A percentile compares a stretch with the other conserved stretches of the same genome.
These are phyloP conservation scores for Ctenochaetus hawaiiensis DNA, from an alignment of 2,797 vertebrate species.

Conservation along the genomic window DNA sequence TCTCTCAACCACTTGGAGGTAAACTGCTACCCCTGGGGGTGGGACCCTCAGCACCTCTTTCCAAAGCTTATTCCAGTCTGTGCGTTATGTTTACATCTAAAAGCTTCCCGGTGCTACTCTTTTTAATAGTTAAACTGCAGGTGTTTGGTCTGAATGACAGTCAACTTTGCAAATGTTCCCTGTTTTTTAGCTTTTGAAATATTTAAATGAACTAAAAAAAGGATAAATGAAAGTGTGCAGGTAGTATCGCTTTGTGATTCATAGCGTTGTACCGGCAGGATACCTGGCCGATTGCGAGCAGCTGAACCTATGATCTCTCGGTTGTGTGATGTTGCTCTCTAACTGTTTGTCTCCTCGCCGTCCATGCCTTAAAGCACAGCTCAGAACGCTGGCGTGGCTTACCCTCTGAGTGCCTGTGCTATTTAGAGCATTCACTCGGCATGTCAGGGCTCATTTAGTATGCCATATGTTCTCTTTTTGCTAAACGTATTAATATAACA, in stretches of 20 bases:
- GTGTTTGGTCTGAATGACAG: background rate
- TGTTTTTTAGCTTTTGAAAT: background rate
- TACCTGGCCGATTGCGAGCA: conserved; percentile 10
- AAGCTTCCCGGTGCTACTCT: background rate
- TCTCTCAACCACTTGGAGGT: background rate
- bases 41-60: background rate
- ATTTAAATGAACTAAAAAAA: background rate
- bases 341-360: conserved; percentile 33
- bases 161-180: background rate
- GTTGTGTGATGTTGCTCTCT: conserved; percentile 27
- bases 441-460: conserved; percentile 65
- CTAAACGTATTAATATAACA: conserved; percentile 65
- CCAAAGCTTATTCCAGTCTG: background rate
- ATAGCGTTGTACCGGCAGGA: background rate
- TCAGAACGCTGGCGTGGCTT: conserved; percentile 20
- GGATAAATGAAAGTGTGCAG: too few relatives aligned
- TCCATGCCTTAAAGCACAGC: conserved; percentile 38
- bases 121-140: background rate
- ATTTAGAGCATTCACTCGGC: conserved; percentile 63
- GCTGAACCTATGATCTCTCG: conserved; percentile 38
- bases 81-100: conserved; percentile 19
- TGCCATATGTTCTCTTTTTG: conserved; percentile 57
- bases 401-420: conserved; percentile 43
- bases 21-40: background rate
- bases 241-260: too few relatives aligned